Evolutionary conservation across 2,888 invertebrate species (phyloP), one percentile per base, ranked within the genome.

Genomic region (Drosophila paranaensis): DNA sequence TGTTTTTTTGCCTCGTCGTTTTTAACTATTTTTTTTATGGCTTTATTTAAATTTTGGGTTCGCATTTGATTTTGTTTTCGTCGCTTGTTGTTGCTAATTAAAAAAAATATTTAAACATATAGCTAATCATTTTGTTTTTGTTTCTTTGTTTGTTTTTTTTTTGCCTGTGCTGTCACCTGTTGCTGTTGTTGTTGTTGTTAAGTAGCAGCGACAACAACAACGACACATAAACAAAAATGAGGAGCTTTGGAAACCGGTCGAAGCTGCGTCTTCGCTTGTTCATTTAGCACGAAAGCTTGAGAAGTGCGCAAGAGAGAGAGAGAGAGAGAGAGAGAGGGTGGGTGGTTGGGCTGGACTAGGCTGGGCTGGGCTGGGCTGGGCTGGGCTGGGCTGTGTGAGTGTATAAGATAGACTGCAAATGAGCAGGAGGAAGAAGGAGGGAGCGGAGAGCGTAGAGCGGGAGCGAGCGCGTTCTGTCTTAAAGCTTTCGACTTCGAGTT

Each of bases 201-300:
- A 77, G 56, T 43, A 65, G 16, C 45, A 50, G 54, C n/a, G 33
- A 48, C 55, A 71, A 53, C 40, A 65, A 25, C 40, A 50, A 57
- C n/a, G 33, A 48, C 55, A 42, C 20, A 53, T 20, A 46, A 72
- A 69, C 43, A 61, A 63, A 46, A 74, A 10, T 55, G 30, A 51
- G 63, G 48, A 72, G 71, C 78, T 83, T 86, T 77, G 14, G 14
- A 82, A 83, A 88, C 82, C 88, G 82, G 82, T 83, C 82, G 63
- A 74, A 73, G 86, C 75, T 86, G 81, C 82, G 82, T 77, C 71
- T 79, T 74, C 70, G 77, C 69, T 58, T 53, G 68, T 53, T 77
- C 61, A 69, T 69, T 73, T 87, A 84, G 64, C 76, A 82, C 62
- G 65, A 55, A 56, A 42, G 64, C 56, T 54, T 46, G 35, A 33